Base-by-base conservation (phyloP, 2,888 invertebrate genomes). In the Peribatodes rhomboidaria region DNA sequence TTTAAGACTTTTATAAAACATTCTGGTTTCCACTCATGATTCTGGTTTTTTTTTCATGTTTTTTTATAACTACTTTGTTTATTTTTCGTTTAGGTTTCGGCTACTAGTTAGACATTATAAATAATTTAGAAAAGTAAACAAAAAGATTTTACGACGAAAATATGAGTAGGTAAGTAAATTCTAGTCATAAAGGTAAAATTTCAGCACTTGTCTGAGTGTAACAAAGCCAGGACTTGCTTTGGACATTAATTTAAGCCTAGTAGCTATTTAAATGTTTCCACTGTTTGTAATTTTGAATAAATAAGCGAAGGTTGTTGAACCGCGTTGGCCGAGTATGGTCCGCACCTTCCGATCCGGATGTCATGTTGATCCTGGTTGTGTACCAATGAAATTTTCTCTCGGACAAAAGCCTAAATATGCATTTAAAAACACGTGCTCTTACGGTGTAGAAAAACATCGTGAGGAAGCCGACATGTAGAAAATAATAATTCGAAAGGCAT, bases 171-270 rank as follows among this genome's bases (percentile, higher is more conserved):
- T 9, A 11, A 9, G n/a, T n/a, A n/a, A n/a, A n/a, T n/a, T n/a
- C n/a, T 46, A n/a, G 1, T 22, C 3, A n/a, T 16, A 22, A 46
- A 46, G 11, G 13, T 20, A 22, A 22, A 22, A n/a, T 3, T 13
- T 22, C 1, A 7, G 16, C 2, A 42, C 0, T 10, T 20, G 11
- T 13, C 20, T 10, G 44, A 11, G 44, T 18, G 20, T 16, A 42
- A 44, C 44, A 46, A 57, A 46, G 46, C 22, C 1, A 22, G 35
- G 46, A 35, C 37, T 46, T 27, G 20, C 35, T 56, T 37, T 47
- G 37, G 37, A 27, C 46, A n/a, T 46, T 27, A 27, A 27, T 27
- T 20, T 13, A 35, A 42, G 31, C 42, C 13, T 22, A 22, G 46
- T n/a, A 13, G 31, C 31, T 33, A 42, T 16, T 44, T n/a, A 55